phyloP scores from a whole-genome alignment of 2,113 vertebrate genomes.

The Cebus imitator region DNA sequence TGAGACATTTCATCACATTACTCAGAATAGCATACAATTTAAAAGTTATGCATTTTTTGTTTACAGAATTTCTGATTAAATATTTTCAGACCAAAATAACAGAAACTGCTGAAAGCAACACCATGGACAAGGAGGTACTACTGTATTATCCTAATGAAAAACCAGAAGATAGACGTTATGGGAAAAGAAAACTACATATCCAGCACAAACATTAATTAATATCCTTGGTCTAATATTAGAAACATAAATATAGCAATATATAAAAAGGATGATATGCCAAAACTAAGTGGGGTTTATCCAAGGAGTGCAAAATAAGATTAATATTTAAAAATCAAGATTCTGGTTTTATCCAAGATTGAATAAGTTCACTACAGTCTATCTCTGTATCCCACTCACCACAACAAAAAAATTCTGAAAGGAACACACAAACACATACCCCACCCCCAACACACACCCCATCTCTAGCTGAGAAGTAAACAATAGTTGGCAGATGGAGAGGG shows the following conservation, averaged over 20 bases:
- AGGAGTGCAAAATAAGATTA: neutral
- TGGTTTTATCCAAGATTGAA: neutral
- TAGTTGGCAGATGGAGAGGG: neutral
- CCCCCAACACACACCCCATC: neutral
- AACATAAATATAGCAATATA: neutral
- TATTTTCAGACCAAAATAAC: neutral
- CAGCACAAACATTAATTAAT: neutral
- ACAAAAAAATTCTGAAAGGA: neutral
- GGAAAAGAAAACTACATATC: neutral
- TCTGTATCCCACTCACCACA: neutral
- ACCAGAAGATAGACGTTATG: neutral
- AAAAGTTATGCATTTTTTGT: neutral
- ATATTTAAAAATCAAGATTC: neutral
- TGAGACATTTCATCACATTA: neutral
- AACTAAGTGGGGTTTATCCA: neutral
- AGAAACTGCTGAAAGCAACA: neutral
- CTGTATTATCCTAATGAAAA: neutral
- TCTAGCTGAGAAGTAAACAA: neutral
- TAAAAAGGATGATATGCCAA: neutral
- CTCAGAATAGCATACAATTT: neutral
- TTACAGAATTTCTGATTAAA: neutral
- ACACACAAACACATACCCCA: neutral
- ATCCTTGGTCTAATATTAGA: neutral
- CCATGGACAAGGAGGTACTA: neutral
- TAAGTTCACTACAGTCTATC: neutral